A percentile compares a stretch with the other conserved stretches of the same genome.
These are phyloP conservation scores for Tokudaia muenninki DNA, from an alignment of 2,797 vertebrate genomes.

Conservation along the genomic window DNA sequence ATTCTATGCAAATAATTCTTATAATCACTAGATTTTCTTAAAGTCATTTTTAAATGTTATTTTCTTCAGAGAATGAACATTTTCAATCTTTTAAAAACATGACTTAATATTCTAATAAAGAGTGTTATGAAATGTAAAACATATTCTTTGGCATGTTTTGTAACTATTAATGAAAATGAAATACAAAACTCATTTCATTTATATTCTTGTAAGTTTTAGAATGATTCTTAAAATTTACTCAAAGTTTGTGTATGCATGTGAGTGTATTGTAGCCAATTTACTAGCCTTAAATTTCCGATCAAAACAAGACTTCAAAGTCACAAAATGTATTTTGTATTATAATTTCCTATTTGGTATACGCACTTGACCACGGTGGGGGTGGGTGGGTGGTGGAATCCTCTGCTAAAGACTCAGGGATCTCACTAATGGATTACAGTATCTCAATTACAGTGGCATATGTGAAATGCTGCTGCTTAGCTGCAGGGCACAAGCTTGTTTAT, in stretches of 20 bases:
- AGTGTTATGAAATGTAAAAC: slow-evolving; percentile 2
- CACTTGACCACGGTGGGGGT: background rate
- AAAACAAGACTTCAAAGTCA: slow-evolving; percentile 2
- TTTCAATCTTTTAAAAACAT: background rate
- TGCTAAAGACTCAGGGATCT: background rate
- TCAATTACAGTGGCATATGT: slow-evolving; percentile 24
- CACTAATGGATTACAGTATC: background rate
- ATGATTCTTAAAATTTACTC: slow-evolving; percentile 52
- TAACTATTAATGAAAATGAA: slow-evolving; percentile 62
- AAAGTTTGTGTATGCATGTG: background rate
- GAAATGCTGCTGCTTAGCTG: background rate
- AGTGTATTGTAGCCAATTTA: background rate
- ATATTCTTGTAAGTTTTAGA: slow-evolving; percentile 4
- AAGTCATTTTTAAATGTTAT: background rate
- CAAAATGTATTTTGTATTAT: slow-evolving; percentile 3
- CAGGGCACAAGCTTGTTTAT: background rate
- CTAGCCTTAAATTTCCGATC: slow-evolving; percentile 47
- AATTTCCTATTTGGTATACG: slow-evolving; percentile 7
- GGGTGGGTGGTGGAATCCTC: background rate
- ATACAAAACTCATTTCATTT: slow-evolving; percentile 16
- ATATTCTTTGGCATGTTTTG: background rate
- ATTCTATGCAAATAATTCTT: slow-evolving; percentile 28
- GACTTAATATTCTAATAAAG: slow-evolving; percentile 47
- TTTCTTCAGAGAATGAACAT: slow-evolving; percentile 41
- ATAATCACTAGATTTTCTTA: slow-evolving; percentile 5